Percentiles rank a stretch among this genome's conserved stretches.
Conservation (phyloP, 2,113 vertebrate species). For the Loxodonta africana region DNA sequence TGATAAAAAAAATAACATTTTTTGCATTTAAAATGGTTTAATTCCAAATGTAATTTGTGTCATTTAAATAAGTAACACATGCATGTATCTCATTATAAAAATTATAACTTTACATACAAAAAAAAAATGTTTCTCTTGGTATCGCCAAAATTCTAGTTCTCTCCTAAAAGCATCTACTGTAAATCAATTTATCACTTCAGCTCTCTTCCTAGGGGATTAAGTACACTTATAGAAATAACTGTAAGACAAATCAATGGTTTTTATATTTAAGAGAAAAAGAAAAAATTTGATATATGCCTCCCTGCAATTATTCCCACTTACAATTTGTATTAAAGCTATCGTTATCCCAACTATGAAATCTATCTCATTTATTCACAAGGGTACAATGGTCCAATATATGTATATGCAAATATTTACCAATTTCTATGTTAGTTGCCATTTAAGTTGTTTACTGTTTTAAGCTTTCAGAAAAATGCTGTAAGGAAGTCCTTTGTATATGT, state of each 20-base stretch:
- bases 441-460: not conserved
- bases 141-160: not conserved
- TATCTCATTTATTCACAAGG: not conserved
- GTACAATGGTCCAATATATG: not conserved
- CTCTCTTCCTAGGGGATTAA: constrained; percentile 18
- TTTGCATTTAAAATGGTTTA: not conserved
- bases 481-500: not conserved
- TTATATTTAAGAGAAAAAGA: constrained; percentile 14
- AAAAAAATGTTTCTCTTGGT: not conserved
- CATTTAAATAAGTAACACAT: not conserved
- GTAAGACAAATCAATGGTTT: not conserved
- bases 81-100: not conserved
- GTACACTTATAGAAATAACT: constrained; percentile 41
- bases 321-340: constrained; percentile 1
- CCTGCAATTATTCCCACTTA: constrained; percentile 26
- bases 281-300: not conserved
- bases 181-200: not conserved
- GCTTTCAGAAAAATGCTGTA: not conserved
- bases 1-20: not conserved
- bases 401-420: constrained; percentile 3
- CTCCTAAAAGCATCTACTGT: not conserved
- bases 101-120: constrained; percentile 3
- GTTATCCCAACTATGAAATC: constrained; percentile 1
- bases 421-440: constrained; percentile 2
- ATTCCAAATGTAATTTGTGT: not conserved